Conservation (phyloP, 37 sponge, comb jelly and placozoan species). For the Bolinopsis microptera region DNA sequence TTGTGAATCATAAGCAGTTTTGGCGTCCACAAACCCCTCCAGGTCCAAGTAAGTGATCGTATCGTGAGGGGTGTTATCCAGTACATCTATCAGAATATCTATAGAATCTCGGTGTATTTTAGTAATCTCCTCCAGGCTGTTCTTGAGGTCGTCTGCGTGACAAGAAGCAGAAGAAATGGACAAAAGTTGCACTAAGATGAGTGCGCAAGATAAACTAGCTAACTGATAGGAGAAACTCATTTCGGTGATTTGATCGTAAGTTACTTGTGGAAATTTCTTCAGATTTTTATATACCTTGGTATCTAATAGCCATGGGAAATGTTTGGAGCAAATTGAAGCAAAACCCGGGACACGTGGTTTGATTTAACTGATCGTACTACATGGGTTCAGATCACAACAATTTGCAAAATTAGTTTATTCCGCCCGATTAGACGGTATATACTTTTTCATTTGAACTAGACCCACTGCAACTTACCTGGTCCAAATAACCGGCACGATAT, state of each 20-base stretch:
- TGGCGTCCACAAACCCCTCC: not conserved
- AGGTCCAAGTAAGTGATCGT: not conserved
- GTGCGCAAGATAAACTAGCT: not conserved
- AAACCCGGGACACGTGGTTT: not conserved
- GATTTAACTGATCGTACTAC: not conserved
- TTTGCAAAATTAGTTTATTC: not conserved
- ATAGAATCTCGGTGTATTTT: not conserved
- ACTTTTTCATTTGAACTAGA: no score
- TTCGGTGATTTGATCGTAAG: no score
- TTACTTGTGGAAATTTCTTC: not conserved
- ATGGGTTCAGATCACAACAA: not conserved
- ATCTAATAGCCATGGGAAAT: not conserved
- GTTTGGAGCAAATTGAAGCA: not conserved
- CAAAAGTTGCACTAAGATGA: not conserved
- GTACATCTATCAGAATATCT: not conserved
- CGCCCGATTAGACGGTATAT: not conserved
- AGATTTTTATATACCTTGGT: not conserved
- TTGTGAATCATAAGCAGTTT: not conserved
- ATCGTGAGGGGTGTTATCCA: not conserved
- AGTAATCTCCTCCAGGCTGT: not conserved
- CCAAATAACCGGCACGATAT: no score
- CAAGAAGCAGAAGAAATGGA: not conserved
- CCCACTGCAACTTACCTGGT: not conserved
- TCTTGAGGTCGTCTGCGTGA: not conserved
- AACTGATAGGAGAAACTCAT: not conserved